Percentiles rank a stretch among this genome's conserved stretches.
These are phyloP conservation scores for Columba janthina DNA, from an alignment of 2,113 vertebrate species.

Conservation along the genomic window DNA sequence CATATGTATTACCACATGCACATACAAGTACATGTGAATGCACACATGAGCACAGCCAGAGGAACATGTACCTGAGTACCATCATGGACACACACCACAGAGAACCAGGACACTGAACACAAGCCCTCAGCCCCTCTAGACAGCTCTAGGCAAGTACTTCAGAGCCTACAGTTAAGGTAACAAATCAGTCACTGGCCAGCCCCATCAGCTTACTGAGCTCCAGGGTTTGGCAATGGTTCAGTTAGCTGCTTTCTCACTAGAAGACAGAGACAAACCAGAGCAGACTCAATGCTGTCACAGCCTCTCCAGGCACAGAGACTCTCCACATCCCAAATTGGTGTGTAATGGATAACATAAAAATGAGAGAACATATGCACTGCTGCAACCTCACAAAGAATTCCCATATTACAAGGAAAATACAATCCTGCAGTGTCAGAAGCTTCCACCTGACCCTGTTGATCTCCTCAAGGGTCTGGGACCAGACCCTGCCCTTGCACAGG, in stretches of 20 bases:
- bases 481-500: too few species aligned
- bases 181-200: neutral
- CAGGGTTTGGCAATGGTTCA: neutral
- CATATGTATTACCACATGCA: too few species aligned
- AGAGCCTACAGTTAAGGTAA: neutral
- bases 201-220: neutral
- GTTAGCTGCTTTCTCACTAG: neutral
- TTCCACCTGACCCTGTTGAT: too few species aligned
- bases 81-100: neutral
- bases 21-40: neutral
- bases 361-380: neutral
- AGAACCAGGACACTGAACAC: neutral
- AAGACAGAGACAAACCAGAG: neutral
- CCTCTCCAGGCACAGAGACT: neutral
- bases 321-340: neutral
- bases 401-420: too few species aligned
- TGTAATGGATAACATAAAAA: neutral
- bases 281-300: neutral
- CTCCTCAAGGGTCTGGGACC: too few species aligned
- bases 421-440: too few species aligned
- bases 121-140: neutral
- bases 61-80: neutral
- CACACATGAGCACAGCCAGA: neutral
- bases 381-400: neutral
- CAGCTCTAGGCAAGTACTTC: neutral